Conservation (phyloP, 53 echinoderm and acorn worm genomes). For the Arbacia lixula region DNA sequence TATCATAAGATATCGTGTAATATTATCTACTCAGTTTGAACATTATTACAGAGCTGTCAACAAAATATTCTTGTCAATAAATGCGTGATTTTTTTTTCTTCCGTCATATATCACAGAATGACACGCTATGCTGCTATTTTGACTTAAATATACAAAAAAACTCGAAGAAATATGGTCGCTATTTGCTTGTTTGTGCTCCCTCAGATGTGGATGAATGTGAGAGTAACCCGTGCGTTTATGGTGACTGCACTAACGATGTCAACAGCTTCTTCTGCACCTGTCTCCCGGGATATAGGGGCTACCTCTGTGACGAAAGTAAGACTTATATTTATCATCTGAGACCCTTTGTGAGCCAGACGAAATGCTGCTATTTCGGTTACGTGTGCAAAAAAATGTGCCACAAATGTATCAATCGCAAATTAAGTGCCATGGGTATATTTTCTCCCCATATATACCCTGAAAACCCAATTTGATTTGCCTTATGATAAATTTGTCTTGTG, state of each 20-base stretch:
- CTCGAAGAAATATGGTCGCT: not conserved
- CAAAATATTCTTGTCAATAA: no score
- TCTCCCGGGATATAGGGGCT: constrained; percentile 58
- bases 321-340: not conserved
- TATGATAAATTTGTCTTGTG: no score
- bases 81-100: no score
- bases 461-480: no score
- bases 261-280: constrained; percentile 61
- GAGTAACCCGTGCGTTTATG: constrained; percentile 70
- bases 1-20: no score
- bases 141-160: no score
- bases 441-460: no score
- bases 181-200: not conserved
- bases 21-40: no score
- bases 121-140: no score
- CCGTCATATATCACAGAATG: not conserved
- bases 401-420: no score
- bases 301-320: constrained; percentile 64
- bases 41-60: no score
- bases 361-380: not conserved
- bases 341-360: not conserved
- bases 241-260: constrained; percentile 60
- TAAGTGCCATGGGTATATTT: no score
- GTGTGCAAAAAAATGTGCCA: not conserved
- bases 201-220: constrained; percentile 74